Evolutionary conservation across 1,140 invertebrate genomes (phyloP).

Genomic region (Drosophila watanabei): DNA sequence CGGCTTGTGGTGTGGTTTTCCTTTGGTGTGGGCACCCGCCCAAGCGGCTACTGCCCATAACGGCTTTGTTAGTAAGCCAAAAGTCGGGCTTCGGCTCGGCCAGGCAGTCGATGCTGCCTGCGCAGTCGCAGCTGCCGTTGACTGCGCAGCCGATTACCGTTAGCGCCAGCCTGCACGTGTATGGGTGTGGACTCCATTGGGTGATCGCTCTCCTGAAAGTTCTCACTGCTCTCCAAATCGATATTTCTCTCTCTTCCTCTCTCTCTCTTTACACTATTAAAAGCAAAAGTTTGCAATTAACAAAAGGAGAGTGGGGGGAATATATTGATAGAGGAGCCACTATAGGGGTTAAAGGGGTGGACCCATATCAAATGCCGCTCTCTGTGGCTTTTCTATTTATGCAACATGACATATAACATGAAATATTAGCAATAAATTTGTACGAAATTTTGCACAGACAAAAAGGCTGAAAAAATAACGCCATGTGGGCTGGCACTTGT

Average conservation of each 20-base stretch:
- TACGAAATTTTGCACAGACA: slow-evolving; percentile 56
- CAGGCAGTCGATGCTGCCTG: slow-evolving; percentile 2
- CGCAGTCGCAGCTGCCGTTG: slow-evolving; percentile 31
- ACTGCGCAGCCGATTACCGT: slow-evolving; percentile 77
- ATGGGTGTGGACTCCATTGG: slow-evolving; percentile 72
- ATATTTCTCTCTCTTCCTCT: slow-evolving; percentile 2
- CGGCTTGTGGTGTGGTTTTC: slow-evolving; percentile 29
- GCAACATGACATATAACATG: slow-evolving; percentile 82
- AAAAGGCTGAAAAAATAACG: slow-evolving; percentile 56
- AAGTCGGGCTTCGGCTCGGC: slow-evolving; percentile 26
- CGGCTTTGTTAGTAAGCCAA: slow-evolving; percentile 81
- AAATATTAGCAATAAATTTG: slow-evolving; percentile 84
- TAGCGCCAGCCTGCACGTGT: slow-evolving; percentile 63
- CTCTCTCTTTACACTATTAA: slow-evolving; percentile 56
- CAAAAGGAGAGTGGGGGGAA: slow-evolving; percentile 30
- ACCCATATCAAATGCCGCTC: slow-evolving; percentile 67
- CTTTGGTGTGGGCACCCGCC: slow-evolving; percentile 71
- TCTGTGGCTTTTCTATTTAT: slow-evolving; percentile 79
- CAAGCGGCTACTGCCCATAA: slow-evolving; percentile 81
- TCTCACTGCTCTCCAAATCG: slow-evolving; percentile 29
- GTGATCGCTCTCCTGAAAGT: slow-evolving; percentile 25
- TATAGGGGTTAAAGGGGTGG: slow-evolving; percentile 8
- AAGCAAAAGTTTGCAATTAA: slow-evolving; percentile 84
- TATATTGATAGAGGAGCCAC: slow-evolving; percentile 31
- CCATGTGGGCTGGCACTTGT: slow-evolving; percentile 81